Conservation (phyloP, 2,797 vertebrate species). For the Antennarius maculatus region DNA sequence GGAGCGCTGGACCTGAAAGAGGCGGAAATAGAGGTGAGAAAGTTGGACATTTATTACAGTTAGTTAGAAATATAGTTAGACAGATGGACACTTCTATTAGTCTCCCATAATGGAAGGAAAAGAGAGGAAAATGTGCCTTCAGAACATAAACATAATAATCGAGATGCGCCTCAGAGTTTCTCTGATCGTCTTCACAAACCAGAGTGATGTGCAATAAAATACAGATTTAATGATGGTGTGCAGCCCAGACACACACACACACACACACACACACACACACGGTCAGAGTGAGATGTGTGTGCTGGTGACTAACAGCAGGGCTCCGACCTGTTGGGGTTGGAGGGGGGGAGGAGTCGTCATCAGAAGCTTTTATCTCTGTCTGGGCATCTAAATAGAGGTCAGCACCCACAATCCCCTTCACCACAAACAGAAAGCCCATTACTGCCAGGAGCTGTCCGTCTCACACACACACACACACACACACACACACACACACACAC, state of each 20-base stretch:
- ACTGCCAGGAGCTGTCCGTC: slow-evolving; percentile 52
- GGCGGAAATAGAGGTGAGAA: not conserved
- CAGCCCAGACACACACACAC: slow-evolving; percentile 3
- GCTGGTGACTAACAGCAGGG: slow-evolving; percentile 62
- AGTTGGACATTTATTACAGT: too few relatives aligned
- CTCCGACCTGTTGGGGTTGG: slow-evolving; percentile 62
- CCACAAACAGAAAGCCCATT: slow-evolving; percentile 60
- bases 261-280: not conserved
- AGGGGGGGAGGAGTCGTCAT: slow-evolving; percentile 70
- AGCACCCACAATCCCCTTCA: slow-evolving; percentile 54
- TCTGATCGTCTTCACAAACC: too few relatives aligned
- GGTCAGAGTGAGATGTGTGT: slow-evolving; percentile 38
- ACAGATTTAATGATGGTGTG: not conserved
- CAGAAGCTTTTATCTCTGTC: slow-evolving; percentile 74
- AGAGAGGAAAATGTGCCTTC: too few relatives aligned
- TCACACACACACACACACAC: not conserved
- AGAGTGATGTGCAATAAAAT: too few relatives aligned
- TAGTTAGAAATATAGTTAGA: too few relatives aligned
- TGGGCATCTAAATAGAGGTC: slow-evolving; percentile 78
- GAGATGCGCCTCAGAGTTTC: too few relatives aligned
- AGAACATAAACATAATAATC: too few relatives aligned
- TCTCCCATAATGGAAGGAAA: too few relatives aligned
- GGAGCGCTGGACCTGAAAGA: slow-evolving; percentile 90
- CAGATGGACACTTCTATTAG: too few relatives aligned
- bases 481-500: slow-evolving; percentile 18